A percentile compares a stretch with the other conserved stretches of the same genome.
Conservation (phyloP, 35 echinoderm and acorn worm species). For the Holothuria glaberrima region DNA sequence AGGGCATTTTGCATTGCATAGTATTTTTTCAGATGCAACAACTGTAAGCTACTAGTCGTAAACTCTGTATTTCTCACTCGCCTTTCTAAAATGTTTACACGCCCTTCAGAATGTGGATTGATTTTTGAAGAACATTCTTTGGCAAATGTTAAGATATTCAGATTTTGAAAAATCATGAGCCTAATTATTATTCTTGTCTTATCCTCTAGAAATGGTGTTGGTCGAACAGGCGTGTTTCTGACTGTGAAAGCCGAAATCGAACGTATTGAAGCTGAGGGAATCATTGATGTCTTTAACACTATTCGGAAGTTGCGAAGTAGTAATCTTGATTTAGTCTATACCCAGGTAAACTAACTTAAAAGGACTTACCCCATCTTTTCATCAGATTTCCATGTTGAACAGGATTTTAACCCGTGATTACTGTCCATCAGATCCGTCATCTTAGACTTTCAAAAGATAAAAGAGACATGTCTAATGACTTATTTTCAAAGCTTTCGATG, state of each 20-base stretch:
- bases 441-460: too few species aligned
- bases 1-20: too few species aligned
- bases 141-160: too few species aligned
- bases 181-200: background rate
- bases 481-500: too few species aligned
- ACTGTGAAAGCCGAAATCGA: slow-evolving; percentile 11
- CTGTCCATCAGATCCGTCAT: too few species aligned
- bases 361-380: too few species aligned
- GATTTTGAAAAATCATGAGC: background rate
- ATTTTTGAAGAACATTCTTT: background rate
- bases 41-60: background rate
- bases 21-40: background rate
- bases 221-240: slow-evolving; percentile 7
- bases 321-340: background rate
- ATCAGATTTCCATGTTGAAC: too few species aligned
- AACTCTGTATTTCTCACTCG: background rate
- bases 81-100: background rate
- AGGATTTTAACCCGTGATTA: too few species aligned
- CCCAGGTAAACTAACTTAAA: too few species aligned
- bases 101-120: background rate
- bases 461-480: too few species aligned
- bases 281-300: slow-evolving; percentile 6
- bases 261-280: background rate
- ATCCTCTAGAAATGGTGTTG: background rate
- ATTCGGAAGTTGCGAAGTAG: background rate